Base-by-base conservation (phyloP, 2,113 vertebrate genomes). In the Trichomycterus rosablanca region DNA sequence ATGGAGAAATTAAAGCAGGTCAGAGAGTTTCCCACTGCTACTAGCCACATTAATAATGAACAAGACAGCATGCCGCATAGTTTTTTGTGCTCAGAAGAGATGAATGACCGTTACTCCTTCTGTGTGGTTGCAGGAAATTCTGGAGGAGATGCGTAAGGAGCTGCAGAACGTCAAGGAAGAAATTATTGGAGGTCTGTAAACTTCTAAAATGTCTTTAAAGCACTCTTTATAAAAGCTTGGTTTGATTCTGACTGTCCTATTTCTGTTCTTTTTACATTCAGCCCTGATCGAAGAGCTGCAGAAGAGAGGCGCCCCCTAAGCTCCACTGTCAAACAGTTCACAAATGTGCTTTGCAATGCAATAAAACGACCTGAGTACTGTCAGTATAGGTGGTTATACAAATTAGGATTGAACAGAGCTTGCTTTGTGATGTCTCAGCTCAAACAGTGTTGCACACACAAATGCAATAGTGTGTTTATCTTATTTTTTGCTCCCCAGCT, bases 111-210 rank as follows among this genome's bases (percentile, higher is more conserved):
- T n/a, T 9, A 4, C 10, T 18, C 12, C 11, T 49, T 52, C 32
- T 52, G n/a, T 66, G 3, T 63, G 64, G 39, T 42, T 20, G 45
- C 59, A 94, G 92, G 91, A 93, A 50, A 86, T 93, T 52, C 67
- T 94, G 58, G 87, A 89, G 45, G 91, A 91, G 72, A 82, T 93
- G 71, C 85, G 83, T 67, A 89, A 84, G 52, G 91, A 94, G 57
- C 67, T 94, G 12, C 87, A 89, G 71, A 92, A 89, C 65, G 71
- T 93, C 34, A 94, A 94, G 70, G 90, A 93, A 3, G 91, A 93
- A 66, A 94, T 94, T 12, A 90, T 93, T 28, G 76, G 81, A 77
- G 89, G 92, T 93, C 56, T 68, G 74, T 71, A 9, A 10, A 51
- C 5, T 43, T n/a, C n/a, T n/a, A n/a, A n/a, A n/a, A n/a, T n/a